Evolutionary conservation across 2,113 vertebrate genomes (phyloP).

Genomic region (Corvus hawaiiensis): DNA sequence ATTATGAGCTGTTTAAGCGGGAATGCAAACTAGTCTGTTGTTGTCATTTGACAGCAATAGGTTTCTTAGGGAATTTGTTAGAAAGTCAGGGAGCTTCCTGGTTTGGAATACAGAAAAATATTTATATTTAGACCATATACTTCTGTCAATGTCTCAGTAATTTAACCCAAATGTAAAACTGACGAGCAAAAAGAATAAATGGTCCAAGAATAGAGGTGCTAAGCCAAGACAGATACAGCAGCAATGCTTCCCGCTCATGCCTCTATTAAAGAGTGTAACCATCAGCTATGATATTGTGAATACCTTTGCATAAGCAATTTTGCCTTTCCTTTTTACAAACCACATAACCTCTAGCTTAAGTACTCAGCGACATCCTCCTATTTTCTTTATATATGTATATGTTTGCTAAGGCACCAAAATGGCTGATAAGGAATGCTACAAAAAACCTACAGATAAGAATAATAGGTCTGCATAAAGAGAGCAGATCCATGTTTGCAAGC

Average conservation of each 20-base stretch:
- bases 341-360: background rate
- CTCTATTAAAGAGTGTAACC: background rate
- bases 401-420: background rate
- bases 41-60: constrained; percentile 1
- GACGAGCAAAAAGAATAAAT: background rate
- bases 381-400: background rate
- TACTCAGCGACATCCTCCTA: background rate
- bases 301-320: background rate
- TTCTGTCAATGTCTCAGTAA: background rate
- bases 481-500: background rate
- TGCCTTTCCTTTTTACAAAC: background rate
- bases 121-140: background rate
- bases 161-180: background rate
- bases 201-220: background rate
- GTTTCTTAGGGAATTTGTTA: constrained; percentile 7
- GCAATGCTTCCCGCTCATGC: background rate
- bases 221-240: background rate
- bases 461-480: background rate
- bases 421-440: background rate
- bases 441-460: background rate
- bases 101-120: background rate
- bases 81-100: background rate
- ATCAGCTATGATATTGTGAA: background rate
- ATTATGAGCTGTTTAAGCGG: background rate
- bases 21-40: background rate